These are phyloP conservation scores for Catagonus wagneri DNA, from an alignment of 2,113 vertebrate genomes.

Conservation along the genomic window DNA sequence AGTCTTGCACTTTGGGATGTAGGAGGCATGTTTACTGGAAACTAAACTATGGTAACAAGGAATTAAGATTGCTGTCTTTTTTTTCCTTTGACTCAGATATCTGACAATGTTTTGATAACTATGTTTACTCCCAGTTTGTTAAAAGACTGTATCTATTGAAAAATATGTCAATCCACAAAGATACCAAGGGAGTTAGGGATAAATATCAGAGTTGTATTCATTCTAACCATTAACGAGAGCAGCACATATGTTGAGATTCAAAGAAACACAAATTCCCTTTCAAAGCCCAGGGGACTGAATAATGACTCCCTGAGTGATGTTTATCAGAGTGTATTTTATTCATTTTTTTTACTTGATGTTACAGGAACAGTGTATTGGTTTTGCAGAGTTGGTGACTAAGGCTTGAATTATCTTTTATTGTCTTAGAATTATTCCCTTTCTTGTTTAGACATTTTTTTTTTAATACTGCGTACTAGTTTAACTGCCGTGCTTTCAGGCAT, in stretches of 20 bases:
- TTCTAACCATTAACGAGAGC: constrained; percentile 17
- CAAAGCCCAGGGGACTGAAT: neutral
- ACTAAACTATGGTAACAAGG: constrained; percentile 8
- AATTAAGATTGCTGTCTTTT: neutral
- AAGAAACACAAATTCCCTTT: neutral
- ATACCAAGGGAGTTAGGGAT: neutral
- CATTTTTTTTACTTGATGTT: neutral
- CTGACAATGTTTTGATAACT: constrained; percentile 15
- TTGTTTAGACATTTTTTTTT: neutral
- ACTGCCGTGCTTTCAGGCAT: neutral
- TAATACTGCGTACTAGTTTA: neutral
- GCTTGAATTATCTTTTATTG: neutral
- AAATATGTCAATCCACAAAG: constrained; percentile 18
- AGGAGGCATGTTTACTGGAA: neutral
- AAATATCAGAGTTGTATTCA: neutral
- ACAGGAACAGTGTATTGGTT: neutral
- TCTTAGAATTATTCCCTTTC: neutral
- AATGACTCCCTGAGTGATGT: constrained; percentile 30
- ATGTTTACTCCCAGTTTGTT: neutral
- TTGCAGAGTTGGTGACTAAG: neutral
- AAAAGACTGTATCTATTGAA: neutral
- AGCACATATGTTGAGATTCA: neutral
- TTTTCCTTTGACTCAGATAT: neutral
- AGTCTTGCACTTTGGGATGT: neutral
- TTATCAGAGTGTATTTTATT: neutral